Evolutionary conservation across 2,113 vertebrate species (phyloP), one percentile per base, ranked within the genome.

Genomic region (Excalfactoria chinensis): DNA sequence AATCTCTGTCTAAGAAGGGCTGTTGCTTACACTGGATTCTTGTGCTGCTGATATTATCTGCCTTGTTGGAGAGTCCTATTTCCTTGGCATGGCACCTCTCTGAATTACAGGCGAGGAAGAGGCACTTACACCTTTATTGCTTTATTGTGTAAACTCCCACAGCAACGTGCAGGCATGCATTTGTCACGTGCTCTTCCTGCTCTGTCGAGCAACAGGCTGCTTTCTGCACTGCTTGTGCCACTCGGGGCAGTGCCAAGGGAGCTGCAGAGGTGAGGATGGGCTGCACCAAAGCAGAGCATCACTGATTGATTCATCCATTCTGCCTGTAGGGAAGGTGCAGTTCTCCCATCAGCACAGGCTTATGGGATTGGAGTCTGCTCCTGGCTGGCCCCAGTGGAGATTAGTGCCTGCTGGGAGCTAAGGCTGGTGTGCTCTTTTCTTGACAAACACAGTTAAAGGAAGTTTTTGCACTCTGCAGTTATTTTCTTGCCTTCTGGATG

Each of bases 401-500:
- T 77, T 25, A 68, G 62, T 12, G 25, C 48, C 60, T 87, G 84
- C 94, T 86, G 94, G 81, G 87, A 93, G 85, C 43, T 30, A 18
- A 74, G 84, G 28, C 76, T 64, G 59, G 58, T 43, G 55, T 0
- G 2, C 56, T 56, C 30, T 83, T 81, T 93, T 21, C 78, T 75
- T 93, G 58, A 89, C 30, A 53, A 92, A 74, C 75, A 85, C 9
- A 44, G 20, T 75, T 82, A n/a, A n/a, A 43, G 21, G 60, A 72
- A 41, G 13, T 2, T 55, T 49, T 78, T 92, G 66, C 53, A 34
- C 62, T 35, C 87, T 72, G 81, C 80, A 89, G 85, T 93, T 86
- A 89, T 86, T 93, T 93, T 70, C 60, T 14, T 76, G 74, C 87
- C 87, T 92, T 63, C 86, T 88, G 77, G 78, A 69, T 53, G 88